Evolutionary conservation across 2,888 invertebrate species (phyloP), one percentile per base, ranked within the genome.

Genomic region (Oscheius sp.): DNA sequence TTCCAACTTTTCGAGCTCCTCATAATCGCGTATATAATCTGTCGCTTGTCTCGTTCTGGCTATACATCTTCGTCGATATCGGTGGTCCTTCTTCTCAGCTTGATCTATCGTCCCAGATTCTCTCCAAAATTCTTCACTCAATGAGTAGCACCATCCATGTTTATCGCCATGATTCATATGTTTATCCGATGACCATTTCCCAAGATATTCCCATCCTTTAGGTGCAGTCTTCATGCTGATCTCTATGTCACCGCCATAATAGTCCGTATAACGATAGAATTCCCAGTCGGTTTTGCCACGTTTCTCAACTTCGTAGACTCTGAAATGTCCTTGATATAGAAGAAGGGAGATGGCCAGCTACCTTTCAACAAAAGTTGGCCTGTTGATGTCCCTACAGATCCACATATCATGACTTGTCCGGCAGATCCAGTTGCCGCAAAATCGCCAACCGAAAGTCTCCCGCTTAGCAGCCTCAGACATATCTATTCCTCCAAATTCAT

Each of bases 91-190:
- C 28, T 74, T 62, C 2, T 20, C 66, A 24, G 68, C 71, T 6
- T 51, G 50, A 44, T 76, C 72, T 8, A 64, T 51, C 9, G 54
- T 47, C 30, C 71, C 70, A 8, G 66, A 65, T 1, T 71, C 63
- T 17, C 73, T 76, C 71, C 75, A 74, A 61, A 83, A 83, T 12
- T 72, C 62, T 0, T 70, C 70, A 12, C 66, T 67, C 20, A 71
- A 57, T 6, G 82, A 75, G 47, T 83, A 83, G 12, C 67, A 33
- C 81, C 81, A 83, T 50, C 83, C 83, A 14, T 82, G 74, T 20
- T 74, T 72, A 36, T 81, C 82, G 20, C 83, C 82, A 22, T 73
- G 68, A 41, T 74, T 78, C n/a, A 72, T 63, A 36, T 78, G 73
- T 24, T 74, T 68, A 41, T 83, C 83, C 5, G 72, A 61, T n/a